Evolutionary conservation across 30 jellyfish, hydroid and myxozoan species (phyloP).

Genomic region (Aurelia sp.): DNA sequence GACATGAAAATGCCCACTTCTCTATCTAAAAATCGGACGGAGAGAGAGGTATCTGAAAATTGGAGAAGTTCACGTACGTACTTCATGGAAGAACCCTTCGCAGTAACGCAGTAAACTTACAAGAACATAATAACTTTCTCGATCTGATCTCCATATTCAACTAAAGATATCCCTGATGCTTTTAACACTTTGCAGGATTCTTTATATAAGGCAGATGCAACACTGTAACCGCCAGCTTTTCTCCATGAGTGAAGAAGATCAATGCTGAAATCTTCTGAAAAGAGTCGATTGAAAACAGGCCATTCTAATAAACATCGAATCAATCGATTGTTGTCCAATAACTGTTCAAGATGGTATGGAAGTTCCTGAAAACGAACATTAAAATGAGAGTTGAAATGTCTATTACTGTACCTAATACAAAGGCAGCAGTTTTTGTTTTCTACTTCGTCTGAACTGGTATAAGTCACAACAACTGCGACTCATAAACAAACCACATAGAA

Average conservation of each 20-base stretch:
- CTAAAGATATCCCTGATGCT: conserved; percentile 57
- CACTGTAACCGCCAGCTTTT: conserved; percentile 98
- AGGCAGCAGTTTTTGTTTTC: no score
- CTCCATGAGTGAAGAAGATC: conserved; percentile 96
- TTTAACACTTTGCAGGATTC: conserved; percentile 75
- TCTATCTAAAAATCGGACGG: no score
- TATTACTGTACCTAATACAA: no score
- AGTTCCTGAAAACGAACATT: conserved; percentile 62
- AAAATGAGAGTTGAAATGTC: neutral
- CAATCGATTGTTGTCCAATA: conserved; percentile 91
- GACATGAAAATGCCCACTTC: no score
- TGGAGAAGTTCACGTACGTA: no score
- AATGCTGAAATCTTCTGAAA: conserved; percentile 93
- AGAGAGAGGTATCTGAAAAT: no score
- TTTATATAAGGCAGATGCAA: conserved; percentile 92
- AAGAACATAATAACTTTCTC: conserved; percentile 86
- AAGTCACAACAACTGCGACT: no score
- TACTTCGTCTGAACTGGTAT: no score
- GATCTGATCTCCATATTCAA: conserved; percentile 86
- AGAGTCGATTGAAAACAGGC: conserved; percentile 98
- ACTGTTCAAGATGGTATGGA: conserved; percentile 93
- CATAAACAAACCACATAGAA: no score
- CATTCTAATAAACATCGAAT: conserved; percentile 93
- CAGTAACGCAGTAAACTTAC: conserved; percentile 47
- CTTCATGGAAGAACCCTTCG: no score